Evolutionary conservation across 2,797 vertebrate genomes (phyloP).

Genomic region (Mycteria americana): DNA sequence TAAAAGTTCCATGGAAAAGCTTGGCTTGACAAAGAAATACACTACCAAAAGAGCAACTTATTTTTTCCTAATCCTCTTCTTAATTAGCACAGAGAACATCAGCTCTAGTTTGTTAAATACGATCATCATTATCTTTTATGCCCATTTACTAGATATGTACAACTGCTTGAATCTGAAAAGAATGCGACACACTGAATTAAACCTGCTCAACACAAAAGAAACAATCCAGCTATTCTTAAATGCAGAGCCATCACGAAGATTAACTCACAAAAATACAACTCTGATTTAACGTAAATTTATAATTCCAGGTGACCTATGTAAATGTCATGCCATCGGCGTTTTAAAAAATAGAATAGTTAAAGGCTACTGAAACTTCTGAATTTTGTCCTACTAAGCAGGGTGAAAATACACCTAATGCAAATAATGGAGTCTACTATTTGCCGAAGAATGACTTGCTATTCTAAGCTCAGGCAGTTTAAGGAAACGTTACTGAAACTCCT

Average conservation of each 20-base stretch:
- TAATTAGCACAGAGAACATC: not conserved
- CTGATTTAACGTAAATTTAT: not conserved
- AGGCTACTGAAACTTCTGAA: not conserved
- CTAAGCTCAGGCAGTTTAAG: not conserved
- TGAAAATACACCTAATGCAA: not conserved
- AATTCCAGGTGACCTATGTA: not conserved
- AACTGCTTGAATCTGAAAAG: not conserved
- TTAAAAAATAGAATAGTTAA: not conserved
- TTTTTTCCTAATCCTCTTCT: not conserved
- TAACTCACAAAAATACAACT: not conserved
- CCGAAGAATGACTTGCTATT: not conserved
- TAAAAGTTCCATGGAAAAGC: not conserved
- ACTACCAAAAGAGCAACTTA: not conserved
- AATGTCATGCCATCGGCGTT: not conserved
- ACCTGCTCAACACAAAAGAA: not conserved
- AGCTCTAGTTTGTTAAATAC: not conserved
- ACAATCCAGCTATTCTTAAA: not conserved
- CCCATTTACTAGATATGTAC: not conserved
- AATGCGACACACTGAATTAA: not conserved
- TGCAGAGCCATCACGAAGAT: rapidly evolving
- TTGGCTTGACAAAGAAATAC: not conserved
- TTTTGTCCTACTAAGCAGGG: not conserved
- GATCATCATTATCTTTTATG: not conserved
- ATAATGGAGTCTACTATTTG: not conserved
- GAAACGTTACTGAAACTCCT: not conserved